Evolutionary conservation across 2,113 vertebrate species (phyloP), one percentile per base, ranked within the genome.

Genomic region (Rattus norvegicus): DNA sequence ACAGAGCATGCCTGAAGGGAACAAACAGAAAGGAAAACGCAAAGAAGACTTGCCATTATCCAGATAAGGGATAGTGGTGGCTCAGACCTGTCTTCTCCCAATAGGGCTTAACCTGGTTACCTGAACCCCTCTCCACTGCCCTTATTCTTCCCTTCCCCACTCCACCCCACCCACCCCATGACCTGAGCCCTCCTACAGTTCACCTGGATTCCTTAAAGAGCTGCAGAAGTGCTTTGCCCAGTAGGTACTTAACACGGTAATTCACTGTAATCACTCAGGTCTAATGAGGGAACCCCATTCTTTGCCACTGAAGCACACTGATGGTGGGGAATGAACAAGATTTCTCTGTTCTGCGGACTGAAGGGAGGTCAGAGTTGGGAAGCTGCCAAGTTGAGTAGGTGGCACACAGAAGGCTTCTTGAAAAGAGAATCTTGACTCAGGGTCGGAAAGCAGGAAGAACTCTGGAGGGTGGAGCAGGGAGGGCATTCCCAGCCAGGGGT

Each of bases 401-500:
- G 70, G 70, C 80, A 52, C 94, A 8, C 0, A 6, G 73, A 75
- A 93, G 73, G 0, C 77, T 97, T 89, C 96, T 90, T 85, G 96
- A 94, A 95, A 94, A 96, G 28, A 72, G 49, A 77, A 47, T 5
- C 22, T 94, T 96, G 95, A 95, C 87, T 95, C 93, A 94, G 85
- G 73, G 80, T 80, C 89, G 52, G 9, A 59, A 75, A 95, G 87
- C 91, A 96, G 91, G 92, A 97, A 95, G 86, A 89, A 63, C 26
- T 69, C 54, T 19, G 14, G 43, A 43, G 94, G 97, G 97, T 92
- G 92, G 94, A n/a, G 91, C 43, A 52, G 88, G 73, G 36, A 90
- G 72, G 89, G 86, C 76, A 93, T 93, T 97, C 69, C 96, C 94
- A 95, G 84, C 63, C 88, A 75, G 83, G 92, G 97, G 97, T 17